Percentiles rank a stretch among this genome's conserved stretches.
These are phyloP conservation scores for Sciurus vulgaris DNA, from an alignment of 2,797 vertebrate genomes.

Conservation along the genomic window DNA sequence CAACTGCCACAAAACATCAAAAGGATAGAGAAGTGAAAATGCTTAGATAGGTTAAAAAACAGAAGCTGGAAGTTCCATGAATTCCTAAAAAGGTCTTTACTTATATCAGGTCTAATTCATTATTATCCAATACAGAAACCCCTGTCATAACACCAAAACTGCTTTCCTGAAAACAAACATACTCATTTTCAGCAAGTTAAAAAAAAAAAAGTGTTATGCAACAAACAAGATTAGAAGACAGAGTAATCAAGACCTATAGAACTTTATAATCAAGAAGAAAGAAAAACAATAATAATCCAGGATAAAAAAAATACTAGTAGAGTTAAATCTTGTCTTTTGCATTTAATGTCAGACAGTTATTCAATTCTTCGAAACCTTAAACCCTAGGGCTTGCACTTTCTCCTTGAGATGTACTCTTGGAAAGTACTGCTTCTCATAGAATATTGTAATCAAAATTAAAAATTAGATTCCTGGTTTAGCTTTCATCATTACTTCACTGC, in stretches of 20 bases:
- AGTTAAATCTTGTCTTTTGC: not conserved
- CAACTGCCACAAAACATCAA: slow-evolving; percentile 15
- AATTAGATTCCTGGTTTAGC: not conserved
- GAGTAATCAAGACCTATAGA: not conserved
- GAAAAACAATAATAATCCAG: not conserved
- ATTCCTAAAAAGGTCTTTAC: slow-evolving; percentile 3
- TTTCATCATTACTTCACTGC: not conserved
- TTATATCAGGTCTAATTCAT: slow-evolving; percentile 24
- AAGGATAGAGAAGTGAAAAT: not conserved
- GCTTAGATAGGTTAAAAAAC: not conserved
- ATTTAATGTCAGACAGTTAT: not conserved
- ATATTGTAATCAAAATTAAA: slow-evolving; percentile 53
- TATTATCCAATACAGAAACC: slow-evolving; percentile 31
- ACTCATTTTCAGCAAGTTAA: slow-evolving; percentile 33
- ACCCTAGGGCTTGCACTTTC: not conserved
- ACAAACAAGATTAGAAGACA: not conserved
- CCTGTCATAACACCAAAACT: not conserved
- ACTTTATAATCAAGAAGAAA: slow-evolving; percentile 29
- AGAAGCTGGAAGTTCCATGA: not conserved
- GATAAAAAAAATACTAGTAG: not conserved
- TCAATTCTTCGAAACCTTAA: slow-evolving; percentile 23
- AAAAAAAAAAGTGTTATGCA: not conserved
- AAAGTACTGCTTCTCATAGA: not conserved
- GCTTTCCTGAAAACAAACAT: not conserved
- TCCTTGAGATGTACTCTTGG: slow-evolving; percentile 30